Conservation (phyloP, 2,113 vertebrate species). For the Tylochromis polylepis region DNA sequence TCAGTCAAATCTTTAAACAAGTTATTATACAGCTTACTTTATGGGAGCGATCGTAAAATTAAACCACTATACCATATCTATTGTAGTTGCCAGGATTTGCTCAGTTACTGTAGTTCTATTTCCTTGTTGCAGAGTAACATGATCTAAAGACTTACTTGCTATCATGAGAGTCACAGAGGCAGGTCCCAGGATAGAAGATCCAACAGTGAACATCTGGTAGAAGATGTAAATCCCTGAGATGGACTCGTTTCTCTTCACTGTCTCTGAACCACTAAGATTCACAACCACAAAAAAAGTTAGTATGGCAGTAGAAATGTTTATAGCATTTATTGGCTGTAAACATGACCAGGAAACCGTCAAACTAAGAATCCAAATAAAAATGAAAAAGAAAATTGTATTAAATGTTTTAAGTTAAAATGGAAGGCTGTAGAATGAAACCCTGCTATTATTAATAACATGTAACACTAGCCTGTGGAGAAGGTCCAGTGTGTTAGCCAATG, state of each 20-base stretch:
- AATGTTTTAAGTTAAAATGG: background rate
- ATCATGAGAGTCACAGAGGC: constrained; percentile 80
- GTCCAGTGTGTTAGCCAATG: constrained; percentile 78
- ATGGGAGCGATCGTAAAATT: background rate
- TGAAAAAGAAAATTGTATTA: background rate
- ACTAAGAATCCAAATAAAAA: background rate
- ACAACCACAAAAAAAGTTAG: background rate
- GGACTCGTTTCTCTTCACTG: constrained; percentile 74
- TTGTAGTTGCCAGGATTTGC: background rate
- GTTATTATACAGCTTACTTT: background rate
- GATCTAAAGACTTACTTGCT: constrained; percentile 60
- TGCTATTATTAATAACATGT: background rate
- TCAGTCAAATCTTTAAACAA: background rate
- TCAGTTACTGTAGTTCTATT: background rate
- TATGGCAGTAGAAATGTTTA: background rate
- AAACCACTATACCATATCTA: background rate
- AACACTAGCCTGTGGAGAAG: constrained; percentile 68
- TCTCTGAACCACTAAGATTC: constrained; percentile 59
- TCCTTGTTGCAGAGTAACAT: background rate
- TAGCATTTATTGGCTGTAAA: background rate
- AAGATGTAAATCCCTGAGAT: constrained; percentile 77
- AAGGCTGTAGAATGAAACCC: background rate
- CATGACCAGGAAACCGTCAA: background rate
- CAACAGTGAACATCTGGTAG: constrained; percentile 78
- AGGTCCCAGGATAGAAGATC: constrained; percentile 79